These are phyloP conservation scores for Rotaria magnacalcarata DNA, from an alignment of 2,888 invertebrate genomes.

Conservation along the genomic window DNA sequence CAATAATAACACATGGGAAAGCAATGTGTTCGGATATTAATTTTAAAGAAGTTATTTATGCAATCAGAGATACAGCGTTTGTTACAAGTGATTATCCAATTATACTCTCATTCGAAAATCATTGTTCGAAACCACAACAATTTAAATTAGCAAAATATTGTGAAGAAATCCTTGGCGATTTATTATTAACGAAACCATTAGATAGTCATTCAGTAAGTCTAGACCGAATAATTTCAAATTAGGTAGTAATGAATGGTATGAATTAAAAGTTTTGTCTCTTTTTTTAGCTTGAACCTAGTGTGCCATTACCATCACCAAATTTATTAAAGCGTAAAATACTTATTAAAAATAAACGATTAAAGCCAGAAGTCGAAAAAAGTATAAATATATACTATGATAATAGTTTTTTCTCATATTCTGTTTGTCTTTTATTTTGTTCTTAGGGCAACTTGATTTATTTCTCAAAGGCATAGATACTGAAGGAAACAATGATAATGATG, in stretches of 20 bases:
- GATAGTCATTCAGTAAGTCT: constrained; percentile 73
- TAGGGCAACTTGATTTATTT: constrained; percentile 59
- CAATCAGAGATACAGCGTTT: constrained; percentile 46
- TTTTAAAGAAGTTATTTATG: constrained; percentile 67
- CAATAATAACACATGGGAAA: constrained; percentile 98
- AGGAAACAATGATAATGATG: constrained; percentile 48
- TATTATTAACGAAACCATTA: constrained; percentile 79
- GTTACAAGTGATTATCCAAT: constrained; percentile 45
- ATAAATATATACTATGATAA: constrained; percentile 49
- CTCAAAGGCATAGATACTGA: constrained; percentile 53
- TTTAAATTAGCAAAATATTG: constrained; percentile 97
- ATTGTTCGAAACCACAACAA: constrained; percentile 72
- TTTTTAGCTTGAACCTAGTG: constrained; percentile 69
- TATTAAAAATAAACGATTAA: constrained; percentile 93
- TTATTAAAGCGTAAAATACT: constrained; percentile 86
- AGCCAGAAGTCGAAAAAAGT: constrained; percentile 90
- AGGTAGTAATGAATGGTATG: too few species aligned
- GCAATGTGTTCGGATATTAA: constrained; percentile 99
- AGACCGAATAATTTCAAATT: not conserved
- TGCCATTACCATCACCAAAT: constrained; percentile 82
- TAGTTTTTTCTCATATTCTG: too few species aligned
- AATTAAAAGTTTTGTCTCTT: not conserved
- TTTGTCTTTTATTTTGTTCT: not conserved
- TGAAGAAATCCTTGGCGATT: constrained; percentile 90
- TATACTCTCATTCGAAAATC: constrained; percentile 47